phyloP scores from a whole-genome alignment of 2,888 invertebrate species.

The Caenorhabditis sinica region DNA sequence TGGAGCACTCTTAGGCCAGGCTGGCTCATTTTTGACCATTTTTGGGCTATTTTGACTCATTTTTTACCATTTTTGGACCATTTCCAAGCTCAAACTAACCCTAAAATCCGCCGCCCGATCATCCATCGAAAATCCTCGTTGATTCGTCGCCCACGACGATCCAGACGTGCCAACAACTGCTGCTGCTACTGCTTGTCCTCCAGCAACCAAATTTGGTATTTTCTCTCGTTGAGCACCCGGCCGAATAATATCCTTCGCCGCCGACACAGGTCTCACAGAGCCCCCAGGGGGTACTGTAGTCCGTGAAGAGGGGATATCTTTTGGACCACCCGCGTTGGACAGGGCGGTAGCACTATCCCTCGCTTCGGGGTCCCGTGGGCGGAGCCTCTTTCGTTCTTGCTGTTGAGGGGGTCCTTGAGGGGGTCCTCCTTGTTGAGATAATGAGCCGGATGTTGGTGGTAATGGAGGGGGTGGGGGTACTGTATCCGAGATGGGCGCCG shows the following conservation, averaged over 20 bases:
- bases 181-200: background rate
- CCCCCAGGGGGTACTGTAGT: background rate
- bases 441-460: background rate
- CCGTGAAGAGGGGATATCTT: background rate
- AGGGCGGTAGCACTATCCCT: background rate
- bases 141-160: slow-evolving; percentile 11
- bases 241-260: slow-evolving; percentile 39
- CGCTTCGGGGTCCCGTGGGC: background rate
- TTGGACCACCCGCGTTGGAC: background rate
- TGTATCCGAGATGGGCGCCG: slow-evolving; percentile 17
- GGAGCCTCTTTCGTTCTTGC: slow-evolving; percentile 13
- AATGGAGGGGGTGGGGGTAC: slow-evolving; percentile 14
- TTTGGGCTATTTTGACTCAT: no score
- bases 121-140: slow-evolving; percentile 12
- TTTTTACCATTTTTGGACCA: background rate
- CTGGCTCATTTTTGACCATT: no score
- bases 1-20: no score
- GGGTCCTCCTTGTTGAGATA: background rate
- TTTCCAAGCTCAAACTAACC: background rate
- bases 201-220: slow-evolving; percentile 26
- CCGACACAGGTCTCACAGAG: slow-evolving; percentile 36
- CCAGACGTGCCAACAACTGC: background rate
- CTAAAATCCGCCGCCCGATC: background rate
- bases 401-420: background rate
- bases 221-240: background rate